Conservation (phyloP, 2,888 invertebrate species). For the Barypeithes pellucidus region DNA sequence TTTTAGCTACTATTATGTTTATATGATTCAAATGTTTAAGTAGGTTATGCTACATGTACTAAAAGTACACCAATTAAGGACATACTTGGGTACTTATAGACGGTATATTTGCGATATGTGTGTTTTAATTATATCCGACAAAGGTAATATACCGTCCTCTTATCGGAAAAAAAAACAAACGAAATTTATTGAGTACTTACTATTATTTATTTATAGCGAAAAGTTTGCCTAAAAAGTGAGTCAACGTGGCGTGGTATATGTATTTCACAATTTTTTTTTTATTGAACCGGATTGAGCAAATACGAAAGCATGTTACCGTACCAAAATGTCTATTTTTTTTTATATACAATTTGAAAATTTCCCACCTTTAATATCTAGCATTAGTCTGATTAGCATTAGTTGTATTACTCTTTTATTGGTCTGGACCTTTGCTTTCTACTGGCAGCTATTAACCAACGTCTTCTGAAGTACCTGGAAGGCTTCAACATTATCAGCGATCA, state of each 20-base stretch:
- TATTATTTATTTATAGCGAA: background rate
- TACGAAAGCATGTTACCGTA: background rate
- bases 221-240: background rate
- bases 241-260: background rate
- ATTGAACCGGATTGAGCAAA: background rate
- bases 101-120: background rate
- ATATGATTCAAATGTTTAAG: too few species aligned
- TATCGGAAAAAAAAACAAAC: slow-evolving; percentile 4
- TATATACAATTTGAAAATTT: too few species aligned
- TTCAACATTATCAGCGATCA: too few species aligned
- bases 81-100: slow-evolving; percentile 1
- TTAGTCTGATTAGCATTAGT: too few species aligned
- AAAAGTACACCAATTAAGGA: slow-evolving; percentile 1
- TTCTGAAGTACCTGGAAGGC: too few species aligned
- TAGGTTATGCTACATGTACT: too few species aligned
- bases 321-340: too few species aligned
- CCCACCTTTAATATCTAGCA: too few species aligned
- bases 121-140: background rate
- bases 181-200: background rate
- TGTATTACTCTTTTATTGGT: too few species aligned
- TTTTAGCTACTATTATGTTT: too few species aligned
- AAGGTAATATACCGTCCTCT: background rate
- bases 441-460: too few species aligned
- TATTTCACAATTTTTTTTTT: slow-evolving; percentile 1
- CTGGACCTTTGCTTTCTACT: too few species aligned